Evolutionary conservation across 2,113 vertebrate genomes (phyloP).

Genomic region (Pholis gunnellus): DNA sequence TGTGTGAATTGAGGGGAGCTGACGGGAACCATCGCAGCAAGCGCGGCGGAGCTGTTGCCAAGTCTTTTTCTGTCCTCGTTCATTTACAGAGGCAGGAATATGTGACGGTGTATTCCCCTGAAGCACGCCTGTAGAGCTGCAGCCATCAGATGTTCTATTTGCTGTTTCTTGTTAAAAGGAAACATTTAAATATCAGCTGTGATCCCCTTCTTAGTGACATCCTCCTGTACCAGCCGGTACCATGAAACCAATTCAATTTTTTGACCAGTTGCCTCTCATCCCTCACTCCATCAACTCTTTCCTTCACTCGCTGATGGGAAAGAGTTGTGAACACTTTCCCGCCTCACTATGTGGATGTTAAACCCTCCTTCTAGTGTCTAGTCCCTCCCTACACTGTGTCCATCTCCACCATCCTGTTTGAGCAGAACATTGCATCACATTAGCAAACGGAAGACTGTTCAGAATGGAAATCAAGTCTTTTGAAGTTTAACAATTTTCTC

Average conservation of each 20-base stretch:
- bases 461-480: not conserved
- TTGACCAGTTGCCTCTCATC: too few relatives aligned
- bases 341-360: too few relatives aligned
- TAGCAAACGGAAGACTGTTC: not conserved
- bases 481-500: not conserved
- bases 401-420: slow-evolving; percentile 4
- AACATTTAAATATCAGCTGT: too few relatives aligned
- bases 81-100: slow-evolving; percentile 23
- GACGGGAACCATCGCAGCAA: slow-evolving; percentile 38
- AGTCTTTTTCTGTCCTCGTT: slow-evolving; percentile 42
- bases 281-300: too few relatives aligned
- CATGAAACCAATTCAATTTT: too few relatives aligned
- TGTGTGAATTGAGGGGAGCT: slow-evolving; percentile 33
- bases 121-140: slow-evolving; percentile 2
- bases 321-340: too few relatives aligned
- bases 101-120: slow-evolving; percentile 18
- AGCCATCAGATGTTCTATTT: not conserved
- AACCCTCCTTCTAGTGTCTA: too few relatives aligned
- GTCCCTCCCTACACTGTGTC: not conserved
- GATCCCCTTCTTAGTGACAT: too few relatives aligned
- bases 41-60: not conserved
- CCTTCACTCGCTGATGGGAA: too few relatives aligned
- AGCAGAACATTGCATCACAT: slow-evolving; percentile 12
- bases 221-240: too few relatives aligned
- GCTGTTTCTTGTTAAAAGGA: not conserved